Percentiles rank a stretch among this genome's conserved stretches.
phyloP scores from a whole-genome alignment of 2,888 invertebrate genomes.

The Hartigia nigra region DNA sequence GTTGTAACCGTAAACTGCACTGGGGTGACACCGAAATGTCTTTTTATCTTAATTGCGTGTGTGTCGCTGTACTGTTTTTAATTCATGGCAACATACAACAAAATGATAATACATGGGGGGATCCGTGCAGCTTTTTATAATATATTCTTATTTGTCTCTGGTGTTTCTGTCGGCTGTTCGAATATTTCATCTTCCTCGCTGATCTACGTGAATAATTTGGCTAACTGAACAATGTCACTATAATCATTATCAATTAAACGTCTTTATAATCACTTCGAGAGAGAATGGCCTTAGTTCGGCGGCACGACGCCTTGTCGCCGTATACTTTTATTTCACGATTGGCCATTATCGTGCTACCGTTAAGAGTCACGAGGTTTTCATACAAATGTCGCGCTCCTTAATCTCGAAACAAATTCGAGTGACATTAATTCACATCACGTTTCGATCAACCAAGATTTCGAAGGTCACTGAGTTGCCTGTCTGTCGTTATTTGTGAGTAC shows the following conservation, averaged over 20 bases:
- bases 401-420: background rate
- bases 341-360: background rate
- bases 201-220: background rate
- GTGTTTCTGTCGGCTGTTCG: background rate
- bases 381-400: background rate
- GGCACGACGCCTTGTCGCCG: background rate
- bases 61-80: background rate
- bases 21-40: background rate
- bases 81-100: background rate
- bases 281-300: background rate
- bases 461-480: background rate
- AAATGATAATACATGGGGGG: background rate
- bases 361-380: background rate
- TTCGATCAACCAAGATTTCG: background rate
- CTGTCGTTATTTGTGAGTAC: background rate
- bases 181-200: background rate
- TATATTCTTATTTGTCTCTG: background rate
- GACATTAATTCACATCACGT: background rate
- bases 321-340: background rate
- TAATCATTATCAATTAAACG: background rate
- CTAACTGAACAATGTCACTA: background rate
- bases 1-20: background rate
- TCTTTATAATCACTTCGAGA: background rate
- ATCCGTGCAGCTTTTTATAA: background rate
- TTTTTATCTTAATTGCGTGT: background rate